Conservation (phyloP, 2,113 vertebrate genomes). For the Melierax canorus region DNA sequence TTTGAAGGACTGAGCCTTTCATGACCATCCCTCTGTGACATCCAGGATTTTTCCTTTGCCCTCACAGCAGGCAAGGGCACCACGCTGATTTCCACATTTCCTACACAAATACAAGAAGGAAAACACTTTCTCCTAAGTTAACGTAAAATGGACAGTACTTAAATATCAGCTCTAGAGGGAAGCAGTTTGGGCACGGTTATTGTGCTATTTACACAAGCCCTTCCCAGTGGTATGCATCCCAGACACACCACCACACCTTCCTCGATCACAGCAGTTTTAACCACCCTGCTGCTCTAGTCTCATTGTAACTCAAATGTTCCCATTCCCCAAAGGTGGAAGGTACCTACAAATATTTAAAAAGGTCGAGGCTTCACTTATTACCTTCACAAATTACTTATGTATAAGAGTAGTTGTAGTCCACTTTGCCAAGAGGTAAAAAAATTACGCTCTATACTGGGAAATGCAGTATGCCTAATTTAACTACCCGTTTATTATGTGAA, state of each 20-base stretch:
- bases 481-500: conserved; percentile 66
- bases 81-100: neutral
- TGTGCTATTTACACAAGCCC: neutral
- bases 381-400: neutral
- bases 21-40: conserved; percentile 1
- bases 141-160: neutral
- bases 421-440: neutral
- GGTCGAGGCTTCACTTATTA: neutral
- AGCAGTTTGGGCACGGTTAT: accelerated
- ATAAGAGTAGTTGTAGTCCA: neutral
- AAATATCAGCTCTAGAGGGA: neutral
- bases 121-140: neutral
- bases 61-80: conserved; percentile 39
- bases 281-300: neutral
- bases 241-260: neutral
- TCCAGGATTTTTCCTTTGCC: neutral
- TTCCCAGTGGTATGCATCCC: neutral
- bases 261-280: neutral
- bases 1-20: conserved; percentile 38
- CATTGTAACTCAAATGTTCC: neutral
- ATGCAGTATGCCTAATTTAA: conserved; percentile 39
- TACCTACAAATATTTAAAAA: neutral
- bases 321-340: neutral
- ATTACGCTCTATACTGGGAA: neutral
- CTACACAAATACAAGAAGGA: neutral